phyloP scores from a whole-genome alignment of 2,797 vertebrate species.

The Pygocentrus nattereri region DNA sequence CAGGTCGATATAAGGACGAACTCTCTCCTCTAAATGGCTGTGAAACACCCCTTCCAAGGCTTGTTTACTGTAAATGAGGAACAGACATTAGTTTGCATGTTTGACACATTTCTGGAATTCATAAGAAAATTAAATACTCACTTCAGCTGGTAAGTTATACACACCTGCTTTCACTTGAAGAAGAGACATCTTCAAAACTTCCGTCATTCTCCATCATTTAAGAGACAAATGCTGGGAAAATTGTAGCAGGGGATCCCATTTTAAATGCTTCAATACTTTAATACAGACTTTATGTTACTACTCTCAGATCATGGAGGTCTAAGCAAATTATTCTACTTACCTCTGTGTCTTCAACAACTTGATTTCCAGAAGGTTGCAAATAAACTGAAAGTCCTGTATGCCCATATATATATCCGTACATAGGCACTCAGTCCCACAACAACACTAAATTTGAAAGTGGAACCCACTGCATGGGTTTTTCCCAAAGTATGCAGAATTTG shows the following conservation, averaged over 20 bases:
- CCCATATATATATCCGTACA: background rate
- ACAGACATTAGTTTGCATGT: background rate
- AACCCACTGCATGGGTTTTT: background rate
- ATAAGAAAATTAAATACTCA: background rate
- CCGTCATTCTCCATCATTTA: background rate
- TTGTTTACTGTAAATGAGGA: slow-evolving; percentile 14
- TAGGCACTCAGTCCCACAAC: background rate
- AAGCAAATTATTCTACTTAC: background rate
- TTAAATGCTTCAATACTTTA: background rate
- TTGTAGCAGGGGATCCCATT: background rate
- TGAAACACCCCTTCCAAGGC: slow-evolving; percentile 47
- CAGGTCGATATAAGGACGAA: slow-evolving; percentile 71
- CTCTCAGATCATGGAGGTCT: no score
- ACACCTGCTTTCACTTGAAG: background rate
- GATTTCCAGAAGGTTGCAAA: background rate
- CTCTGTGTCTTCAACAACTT: background rate
- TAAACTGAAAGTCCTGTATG: background rate
- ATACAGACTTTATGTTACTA: background rate
- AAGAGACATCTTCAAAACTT: background rate
- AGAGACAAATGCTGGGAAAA: background rate
- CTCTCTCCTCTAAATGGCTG: slow-evolving; percentile 65
- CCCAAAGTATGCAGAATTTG: no score
- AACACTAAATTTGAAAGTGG: background rate
- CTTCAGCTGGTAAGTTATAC: background rate
- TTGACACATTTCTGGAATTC: background rate